These are phyloP conservation scores for Scolopax rusticola DNA, from an alignment of 2,797 vertebrate genomes.

Conservation along the genomic window DNA sequence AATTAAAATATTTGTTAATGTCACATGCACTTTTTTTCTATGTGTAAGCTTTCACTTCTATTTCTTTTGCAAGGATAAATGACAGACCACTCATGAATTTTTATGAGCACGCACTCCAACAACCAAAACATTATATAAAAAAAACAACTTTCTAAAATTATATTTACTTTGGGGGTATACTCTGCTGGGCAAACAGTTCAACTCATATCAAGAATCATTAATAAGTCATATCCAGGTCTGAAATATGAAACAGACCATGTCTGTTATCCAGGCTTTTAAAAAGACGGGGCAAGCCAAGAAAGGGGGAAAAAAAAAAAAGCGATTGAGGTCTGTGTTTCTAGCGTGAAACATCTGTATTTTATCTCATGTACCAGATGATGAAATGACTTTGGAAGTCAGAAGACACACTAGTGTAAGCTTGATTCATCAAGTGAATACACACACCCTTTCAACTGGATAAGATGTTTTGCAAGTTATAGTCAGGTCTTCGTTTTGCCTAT, in stretches of 20 bases:
- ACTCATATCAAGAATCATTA: background rate
- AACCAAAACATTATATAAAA: background rate
- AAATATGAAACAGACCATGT: slow-evolving; percentile 46
- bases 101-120: background rate
- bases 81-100: background rate
- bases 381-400: slow-evolving; percentile 61
- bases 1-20: background rate
- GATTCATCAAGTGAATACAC: slow-evolving; percentile 46
- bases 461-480: slow-evolving; percentile 20
- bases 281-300: slow-evolving; percentile 31
- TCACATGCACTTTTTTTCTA: background rate
- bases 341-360: slow-evolving; percentile 76
- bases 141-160: background rate
- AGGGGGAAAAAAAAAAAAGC: no score
- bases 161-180: background rate
- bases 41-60: background rate
- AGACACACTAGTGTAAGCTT: slow-evolving; percentile 46
- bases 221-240: slow-evolving; percentile 30
- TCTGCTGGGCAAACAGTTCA: slow-evolving; percentile 3
- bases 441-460: slow-evolving; percentile 50
- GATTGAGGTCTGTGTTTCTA: slow-evolving; percentile 30
- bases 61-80: background rate
- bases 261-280: slow-evolving; percentile 54
- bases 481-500: background rate
- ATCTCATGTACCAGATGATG: slow-evolving; percentile 73